Percentiles rank a stretch among this genome's conserved stretches.
Evolutionary conservation across 1,140 invertebrate genomes (phyloP).

Genomic region (Paralvinella palmiformis): DNA sequence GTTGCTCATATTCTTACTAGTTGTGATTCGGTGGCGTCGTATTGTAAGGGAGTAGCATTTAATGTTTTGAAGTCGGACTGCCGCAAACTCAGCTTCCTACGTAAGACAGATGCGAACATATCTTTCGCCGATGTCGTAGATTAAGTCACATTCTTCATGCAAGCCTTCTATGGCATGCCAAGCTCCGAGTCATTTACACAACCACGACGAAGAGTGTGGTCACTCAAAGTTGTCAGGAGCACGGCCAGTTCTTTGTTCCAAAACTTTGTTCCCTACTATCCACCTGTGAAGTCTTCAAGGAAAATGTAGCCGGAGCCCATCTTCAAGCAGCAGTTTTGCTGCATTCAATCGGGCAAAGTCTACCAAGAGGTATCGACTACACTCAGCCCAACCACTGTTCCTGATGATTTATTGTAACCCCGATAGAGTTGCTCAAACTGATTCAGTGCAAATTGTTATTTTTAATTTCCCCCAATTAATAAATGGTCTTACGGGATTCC

Average conservation of each 20-base stretch:
- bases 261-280: background rate
- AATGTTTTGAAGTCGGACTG: background rate
- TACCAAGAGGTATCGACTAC: background rate
- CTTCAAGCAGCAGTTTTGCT: background rate
- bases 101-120: background rate
- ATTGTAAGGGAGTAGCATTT: background rate
- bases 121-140: background rate
- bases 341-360: background rate
- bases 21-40: background rate
- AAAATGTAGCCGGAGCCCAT: constrained; percentile 3
- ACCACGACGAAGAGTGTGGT: background rate
- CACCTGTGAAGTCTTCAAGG: background rate
- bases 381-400: constrained; percentile 2
- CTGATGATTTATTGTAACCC: background rate
- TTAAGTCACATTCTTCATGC: background rate
- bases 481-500: too few relatives aligned
- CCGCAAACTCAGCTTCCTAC: background rate
- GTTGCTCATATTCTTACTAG: background rate
- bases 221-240: background rate
- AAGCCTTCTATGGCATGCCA: background rate
- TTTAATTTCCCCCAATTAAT: too few relatives aligned
- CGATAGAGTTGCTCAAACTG: too few relatives aligned
- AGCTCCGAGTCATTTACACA: background rate
- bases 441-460: too few relatives aligned
- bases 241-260: background rate